phyloP scores from a whole-genome alignment of 2,113 vertebrate species.

The Engystomops pustulosus region DNA sequence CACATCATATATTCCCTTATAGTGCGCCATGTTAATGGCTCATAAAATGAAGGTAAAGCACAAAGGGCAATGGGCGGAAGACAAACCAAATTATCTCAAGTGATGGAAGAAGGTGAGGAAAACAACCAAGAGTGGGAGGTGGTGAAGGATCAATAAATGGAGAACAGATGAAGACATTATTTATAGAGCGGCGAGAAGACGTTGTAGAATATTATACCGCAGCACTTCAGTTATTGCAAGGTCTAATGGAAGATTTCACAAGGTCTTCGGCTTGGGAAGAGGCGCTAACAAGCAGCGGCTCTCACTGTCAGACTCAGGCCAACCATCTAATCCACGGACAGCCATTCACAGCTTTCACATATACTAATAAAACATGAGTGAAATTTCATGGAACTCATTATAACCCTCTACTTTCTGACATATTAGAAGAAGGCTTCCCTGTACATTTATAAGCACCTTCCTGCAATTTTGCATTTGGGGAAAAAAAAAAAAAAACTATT shows the following conservation, averaged over 20 bases:
- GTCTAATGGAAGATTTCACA: neutral
- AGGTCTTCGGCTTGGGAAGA: no score
- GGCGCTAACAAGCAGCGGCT: neutral
- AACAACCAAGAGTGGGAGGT: neutral
- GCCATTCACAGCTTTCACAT: no score
- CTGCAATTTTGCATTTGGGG: no score
- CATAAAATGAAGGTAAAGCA: constrained; percentile 47
- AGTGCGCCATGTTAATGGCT: constrained; percentile 43
- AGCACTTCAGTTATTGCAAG: neutral
- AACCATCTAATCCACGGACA: neutral
- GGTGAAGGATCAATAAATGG: neutral
- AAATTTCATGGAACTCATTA: no score
- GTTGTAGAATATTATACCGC: neutral
- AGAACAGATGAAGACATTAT: neutral
- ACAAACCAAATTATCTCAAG: constrained; percentile 22
- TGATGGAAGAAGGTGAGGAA: neutral
- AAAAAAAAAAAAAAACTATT: no score
- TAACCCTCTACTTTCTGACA: no score
- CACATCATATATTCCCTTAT: constrained; percentile 53
- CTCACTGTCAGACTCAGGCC: neutral
- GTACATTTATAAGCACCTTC: no score
- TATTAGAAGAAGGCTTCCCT: no score
- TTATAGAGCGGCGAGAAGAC: neutral
- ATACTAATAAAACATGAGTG: no score
- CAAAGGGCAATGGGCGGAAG: constrained; percentile 17